These are phyloP conservation scores for Catharus ustulatus DNA, from an alignment of 2,797 vertebrate genomes.

Conservation along the genomic window DNA sequence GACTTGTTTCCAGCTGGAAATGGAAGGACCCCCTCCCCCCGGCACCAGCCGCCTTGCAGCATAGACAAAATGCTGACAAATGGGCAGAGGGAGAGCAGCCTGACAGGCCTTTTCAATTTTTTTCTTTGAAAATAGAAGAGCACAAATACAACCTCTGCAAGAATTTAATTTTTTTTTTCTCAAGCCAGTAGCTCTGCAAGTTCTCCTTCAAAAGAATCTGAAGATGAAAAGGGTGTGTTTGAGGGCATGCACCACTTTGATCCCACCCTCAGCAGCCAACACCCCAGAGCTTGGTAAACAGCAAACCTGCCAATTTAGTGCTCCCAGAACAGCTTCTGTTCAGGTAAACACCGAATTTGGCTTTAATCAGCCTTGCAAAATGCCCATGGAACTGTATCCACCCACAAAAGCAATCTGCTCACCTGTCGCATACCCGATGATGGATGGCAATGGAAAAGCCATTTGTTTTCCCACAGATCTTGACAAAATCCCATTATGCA, in stretches of 20 bases:
- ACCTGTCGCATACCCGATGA: not conserved
- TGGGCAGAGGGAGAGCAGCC: not conserved
- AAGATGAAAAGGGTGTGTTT: slow-evolving; percentile 54
- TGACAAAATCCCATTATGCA: not conserved
- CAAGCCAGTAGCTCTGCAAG: not conserved
- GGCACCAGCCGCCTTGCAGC: not conserved
- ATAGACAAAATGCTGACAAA: slow-evolving; percentile 10
- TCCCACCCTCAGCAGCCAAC: slow-evolving; percentile 51
- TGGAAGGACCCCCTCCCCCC: not conserved
- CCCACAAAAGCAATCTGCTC: not conserved
- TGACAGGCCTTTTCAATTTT: not conserved
- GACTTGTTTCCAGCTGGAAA: not conserved
- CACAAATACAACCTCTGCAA: not conserved
- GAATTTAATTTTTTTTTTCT: not conserved
- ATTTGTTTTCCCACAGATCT: not conserved
- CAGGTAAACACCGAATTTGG: not conserved
- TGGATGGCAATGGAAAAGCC: not conserved
- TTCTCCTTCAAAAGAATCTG: slow-evolving; percentile 28
- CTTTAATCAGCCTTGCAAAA: slow-evolving; percentile 47
- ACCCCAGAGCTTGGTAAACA: not conserved
- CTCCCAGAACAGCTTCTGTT: not conserved
- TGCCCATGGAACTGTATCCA: not conserved
- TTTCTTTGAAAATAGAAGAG: not conserved
- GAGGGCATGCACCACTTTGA: slow-evolving; percentile 24
- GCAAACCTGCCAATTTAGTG: not conserved